Base-by-base conservation (phyloP, 2,797 vertebrate species). In the Scarus forsteni region DNA sequence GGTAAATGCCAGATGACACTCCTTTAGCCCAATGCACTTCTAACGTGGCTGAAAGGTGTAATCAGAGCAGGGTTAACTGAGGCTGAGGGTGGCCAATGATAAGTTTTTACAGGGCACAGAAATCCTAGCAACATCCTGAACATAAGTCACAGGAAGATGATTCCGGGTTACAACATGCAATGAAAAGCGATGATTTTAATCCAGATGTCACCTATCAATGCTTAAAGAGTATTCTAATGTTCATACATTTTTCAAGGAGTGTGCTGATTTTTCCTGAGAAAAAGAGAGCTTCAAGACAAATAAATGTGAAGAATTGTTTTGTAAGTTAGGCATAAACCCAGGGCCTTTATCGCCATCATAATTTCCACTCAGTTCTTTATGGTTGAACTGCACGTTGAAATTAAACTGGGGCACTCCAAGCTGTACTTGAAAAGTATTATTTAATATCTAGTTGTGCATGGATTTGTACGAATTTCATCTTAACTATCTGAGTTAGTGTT, bases 381-480 rank as follows among this genome's bases (percentile, higher is more conserved):
- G 35, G 16, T 55, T 46, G 38, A 55, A 52, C 39, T 48, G 40
- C 39, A 70, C 14, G 18, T 49, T 60, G 6, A 70, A 42, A 36
- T 43, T 50, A 39, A 61, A 39, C 38, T 39, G 38, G 38, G 38
- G 38, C 44, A 42, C 15, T 64, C 15, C 56, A 53, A 16, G 13
- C 38, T 44, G 6, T 36, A 60, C 48, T 45, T 46, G 13, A n/a
- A 10, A 27, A 10, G 12, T 16, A 1, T 48, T 36, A 9, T 49
- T 55, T 19, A 53, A 11, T 34, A 36, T 9, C 38, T 57, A 49
- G 45, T 34, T 65, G 48, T 53, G 42, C 1, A 15, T 39, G n/a
- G 42, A 53, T 55, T 76, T 59, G 16, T 60, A 42, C 52, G 34
- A 48, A 48, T 71, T 73, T 72, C 8, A 72, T 62, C 68, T 19